These are phyloP conservation scores for Leptonema lineaticorne DNA, from an alignment of 1,140 invertebrate species.

Conservation along the genomic window DNA sequence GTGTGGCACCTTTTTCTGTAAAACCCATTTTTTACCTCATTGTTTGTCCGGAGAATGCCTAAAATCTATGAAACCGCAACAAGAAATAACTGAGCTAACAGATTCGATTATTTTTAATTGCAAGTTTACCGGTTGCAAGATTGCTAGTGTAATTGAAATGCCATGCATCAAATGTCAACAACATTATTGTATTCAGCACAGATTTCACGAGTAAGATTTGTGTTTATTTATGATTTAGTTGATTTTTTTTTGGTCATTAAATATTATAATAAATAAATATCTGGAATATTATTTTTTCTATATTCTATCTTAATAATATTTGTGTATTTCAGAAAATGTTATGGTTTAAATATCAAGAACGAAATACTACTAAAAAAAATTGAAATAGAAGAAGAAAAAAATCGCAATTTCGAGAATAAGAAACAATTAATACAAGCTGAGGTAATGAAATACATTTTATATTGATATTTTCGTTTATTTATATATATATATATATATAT, in stretches of 20 bases:
- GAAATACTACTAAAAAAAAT: conserved; percentile 28
- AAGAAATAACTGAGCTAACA: conserved; percentile 17
- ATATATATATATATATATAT: neutral
- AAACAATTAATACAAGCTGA: conserved; percentile 37
- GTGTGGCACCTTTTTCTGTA: conserved; percentile 32
- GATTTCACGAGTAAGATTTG: conserved; percentile 38
- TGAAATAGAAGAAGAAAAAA: conserved; percentile 27
- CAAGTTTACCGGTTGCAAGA: conserved; percentile 22
- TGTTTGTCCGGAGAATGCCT: conserved; percentile 31
- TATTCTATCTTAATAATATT: neutral
- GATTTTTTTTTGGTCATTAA: too few species aligned
- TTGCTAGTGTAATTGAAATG: conserved; percentile 31
- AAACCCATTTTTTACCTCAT: conserved; percentile 35
- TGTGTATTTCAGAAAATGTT: conserved; percentile 33
- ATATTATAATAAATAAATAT: too few species aligned
- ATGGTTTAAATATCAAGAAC: conserved; percentile 31
- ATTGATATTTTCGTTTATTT: neutral
- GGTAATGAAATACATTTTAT: conserved; percentile 9
- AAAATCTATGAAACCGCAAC: neutral
- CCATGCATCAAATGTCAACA: conserved; percentile 34
- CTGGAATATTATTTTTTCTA: too few species aligned
- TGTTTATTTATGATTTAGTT: neutral
- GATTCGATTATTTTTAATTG: conserved; percentile 33
- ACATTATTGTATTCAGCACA: conserved; percentile 38
- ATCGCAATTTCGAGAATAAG: conserved; percentile 26